These are phyloP conservation scores for Leptopilina myrica DNA, from an alignment of 2,888 invertebrate genomes.

Conservation along the genomic window DNA sequence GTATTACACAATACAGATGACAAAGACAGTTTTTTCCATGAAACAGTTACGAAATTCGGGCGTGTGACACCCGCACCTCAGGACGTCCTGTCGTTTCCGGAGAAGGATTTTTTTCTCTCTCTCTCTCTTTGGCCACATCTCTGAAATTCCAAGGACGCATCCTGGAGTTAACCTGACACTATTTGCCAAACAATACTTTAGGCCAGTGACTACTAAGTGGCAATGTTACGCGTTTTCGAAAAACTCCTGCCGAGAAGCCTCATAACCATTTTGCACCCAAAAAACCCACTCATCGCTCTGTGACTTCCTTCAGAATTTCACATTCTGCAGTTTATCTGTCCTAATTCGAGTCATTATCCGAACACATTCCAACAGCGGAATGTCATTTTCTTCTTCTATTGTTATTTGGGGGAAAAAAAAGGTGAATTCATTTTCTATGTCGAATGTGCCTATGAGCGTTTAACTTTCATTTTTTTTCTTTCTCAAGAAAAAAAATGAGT, in stretches of 20 bases:
- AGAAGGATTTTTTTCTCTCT: conserved; percentile 52
- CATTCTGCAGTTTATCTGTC: conserved; percentile 27
- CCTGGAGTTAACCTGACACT: conserved; percentile 66
- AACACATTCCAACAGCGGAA: conserved; percentile 36
- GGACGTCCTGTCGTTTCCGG: conserved; percentile 53
- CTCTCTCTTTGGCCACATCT: conserved; percentile 36
- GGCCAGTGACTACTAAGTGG: conserved; percentile 66
- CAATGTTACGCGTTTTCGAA: conserved; percentile 69
- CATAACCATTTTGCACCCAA: conserved; percentile 53
- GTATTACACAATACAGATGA: conserved; percentile 41
- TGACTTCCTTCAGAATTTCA: conserved; percentile 36
- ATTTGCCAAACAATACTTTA: conserved; percentile 67
- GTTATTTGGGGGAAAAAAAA: not conserved
- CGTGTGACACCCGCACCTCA: conserved; percentile 51
- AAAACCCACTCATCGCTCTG: conserved; percentile 49
- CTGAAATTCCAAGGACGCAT: conserved; percentile 59
- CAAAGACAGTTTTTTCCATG: conserved; percentile 48
- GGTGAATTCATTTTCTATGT: not conserved
- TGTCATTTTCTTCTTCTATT: not conserved
- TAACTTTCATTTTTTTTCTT: not conserved
- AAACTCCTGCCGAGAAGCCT: conserved; percentile 63
- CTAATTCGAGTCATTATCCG: conserved; percentile 37
- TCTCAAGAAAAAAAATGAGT: no score
- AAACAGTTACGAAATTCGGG: conserved; percentile 54
- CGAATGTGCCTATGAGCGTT: not conserved